Evolutionary conservation across 2,113 vertebrate genomes (phyloP), one percentile per base, ranked within the genome.

Genomic region (Anoplopoma fimbria): DNA sequence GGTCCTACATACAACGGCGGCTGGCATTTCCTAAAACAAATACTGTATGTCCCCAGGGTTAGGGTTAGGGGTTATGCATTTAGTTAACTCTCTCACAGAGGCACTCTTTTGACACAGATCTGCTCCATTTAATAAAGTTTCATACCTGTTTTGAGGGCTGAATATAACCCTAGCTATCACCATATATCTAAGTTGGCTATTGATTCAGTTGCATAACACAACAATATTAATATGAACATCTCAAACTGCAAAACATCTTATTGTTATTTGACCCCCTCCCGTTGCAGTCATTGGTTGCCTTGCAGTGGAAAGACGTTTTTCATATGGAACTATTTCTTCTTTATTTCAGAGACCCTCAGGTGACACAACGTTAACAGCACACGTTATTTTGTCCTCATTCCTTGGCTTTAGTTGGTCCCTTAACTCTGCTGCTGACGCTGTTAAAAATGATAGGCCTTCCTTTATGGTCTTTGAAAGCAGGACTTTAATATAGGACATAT

Each of bases 1-100:
- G 3, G 27, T 25, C 29, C 53, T 14, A 29, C 36, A 10, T 38
- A 27, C 1, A 8, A 55, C 6, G n/a, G 33, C 55, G 45, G 63
- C 38, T 67, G 40, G 64, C 25, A 29, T 29, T 45, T 67, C 29
- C n/a, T 67, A 72, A 58, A 74, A 47, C 55, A 62, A 53, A 74
- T 31, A n/a, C n/a, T n/a, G n/a, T n/a, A 14, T 23, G 60, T 60
- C 38, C 12, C 1, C 55, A 31, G 29, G 29, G 40, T 61, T 33
- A 19, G 4, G 57, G 40, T 49, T 19, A 49, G 62, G 9, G 62
- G 42, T 64, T 14, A 14, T 25, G 21, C 9, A 38, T 51, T 69
- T 69, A 31, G 40, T 68, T 68, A 47, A 69, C 45, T 34, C 42
- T 23, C 63, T 36, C 12, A 34, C 5, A 57, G 34, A 73, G 9